Evolutionary conservation across 2,797 vertebrate genomes (phyloP).

Genomic region (Pterois miles): DNA sequence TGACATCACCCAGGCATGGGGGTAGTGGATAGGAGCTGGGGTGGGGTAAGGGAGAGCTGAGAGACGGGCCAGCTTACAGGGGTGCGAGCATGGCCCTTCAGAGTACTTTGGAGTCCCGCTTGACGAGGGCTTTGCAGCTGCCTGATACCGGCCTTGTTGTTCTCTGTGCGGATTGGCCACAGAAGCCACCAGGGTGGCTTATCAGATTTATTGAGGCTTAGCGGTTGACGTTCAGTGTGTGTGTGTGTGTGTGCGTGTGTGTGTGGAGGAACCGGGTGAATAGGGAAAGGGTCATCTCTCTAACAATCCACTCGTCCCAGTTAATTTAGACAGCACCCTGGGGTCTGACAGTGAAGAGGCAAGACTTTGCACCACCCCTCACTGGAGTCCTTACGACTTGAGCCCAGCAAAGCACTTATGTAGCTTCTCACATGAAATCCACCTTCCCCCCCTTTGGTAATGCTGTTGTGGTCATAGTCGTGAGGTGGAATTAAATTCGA

Average conservation of each 20-base stretch:
- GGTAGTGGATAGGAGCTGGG: slow-evolving; percentile 66
- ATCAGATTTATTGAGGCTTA: slow-evolving; percentile 84
- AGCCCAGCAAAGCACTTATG: slow-evolving; percentile 51
- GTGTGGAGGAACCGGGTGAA: slow-evolving; percentile 66
- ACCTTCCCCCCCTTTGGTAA: slow-evolving; percentile 41
- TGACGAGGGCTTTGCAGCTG: slow-evolving; percentile 86
- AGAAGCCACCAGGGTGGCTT: slow-evolving; percentile 80
- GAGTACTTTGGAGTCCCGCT: slow-evolving; percentile 93
- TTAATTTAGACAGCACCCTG: slow-evolving; percentile 75
- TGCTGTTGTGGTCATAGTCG: slow-evolving; percentile 51
- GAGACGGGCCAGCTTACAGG: slow-evolving; percentile 81
- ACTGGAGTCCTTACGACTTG: slow-evolving; percentile 50
- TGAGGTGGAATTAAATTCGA: slow-evolving; percentile 63
- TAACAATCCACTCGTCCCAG: slow-evolving; percentile 74
- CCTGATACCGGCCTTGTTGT: slow-evolving; percentile 85
- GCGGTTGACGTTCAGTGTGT: slow-evolving; percentile 67
- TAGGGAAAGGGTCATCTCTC: slow-evolving; percentile 77
- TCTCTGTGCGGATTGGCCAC: slow-evolving; percentile 71
- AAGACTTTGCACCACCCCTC: slow-evolving; percentile 59
- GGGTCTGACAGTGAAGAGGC: slow-evolving; percentile 71
- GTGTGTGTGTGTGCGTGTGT: slow-evolving; percentile 53
- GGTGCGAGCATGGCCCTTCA: slow-evolving; percentile 82
- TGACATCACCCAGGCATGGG: slow-evolving; percentile 92
- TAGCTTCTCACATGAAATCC: slow-evolving; percentile 45
- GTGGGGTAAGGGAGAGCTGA: slow-evolving; percentile 60